Percentiles rank a stretch among this genome's conserved stretches.
Evolutionary conservation across 2,888 invertebrate species (phyloP).

Genomic region (Caenorhabditis zanzibari): DNA sequence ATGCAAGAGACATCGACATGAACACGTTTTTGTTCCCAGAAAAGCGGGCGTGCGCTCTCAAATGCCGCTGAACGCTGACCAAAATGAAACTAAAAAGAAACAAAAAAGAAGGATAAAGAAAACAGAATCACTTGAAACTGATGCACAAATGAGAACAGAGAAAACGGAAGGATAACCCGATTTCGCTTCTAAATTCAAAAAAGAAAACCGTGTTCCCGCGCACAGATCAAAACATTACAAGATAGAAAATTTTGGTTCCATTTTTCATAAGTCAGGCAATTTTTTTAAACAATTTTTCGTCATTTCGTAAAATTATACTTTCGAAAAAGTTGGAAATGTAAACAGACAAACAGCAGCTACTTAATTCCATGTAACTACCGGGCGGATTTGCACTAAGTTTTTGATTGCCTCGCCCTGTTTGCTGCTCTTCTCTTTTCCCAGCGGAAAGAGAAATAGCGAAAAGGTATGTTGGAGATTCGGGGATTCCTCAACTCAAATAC

Average conservation of each 20-base stretch:
- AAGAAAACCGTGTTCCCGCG: not conserved
- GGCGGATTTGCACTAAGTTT: slow-evolving; percentile 44
- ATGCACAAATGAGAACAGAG: not conserved
- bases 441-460: slow-evolving; percentile 8
- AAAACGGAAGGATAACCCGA: too few species aligned
- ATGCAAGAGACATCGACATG: slow-evolving; percentile 21
- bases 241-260: too few species aligned
- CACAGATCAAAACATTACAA: not conserved
- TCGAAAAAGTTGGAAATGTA: slow-evolving; percentile 15
- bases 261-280: too few species aligned
- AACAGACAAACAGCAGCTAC: slow-evolving; percentile 24
- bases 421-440: slow-evolving; percentile 36
- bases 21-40: slow-evolving; percentile 38
- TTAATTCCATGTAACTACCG: slow-evolving; percentile 51
- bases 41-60: slow-evolving; percentile 16
- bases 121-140: not conserved
- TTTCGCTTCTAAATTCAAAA: not conserved
- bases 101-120: not conserved
- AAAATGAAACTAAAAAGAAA: slow-evolving; percentile 12
- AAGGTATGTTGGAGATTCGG: too few species aligned
- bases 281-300: too few species aligned
- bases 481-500: slow-evolving; percentile 37
- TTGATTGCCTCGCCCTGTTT: slow-evolving; percentile 40
- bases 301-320: too few species aligned
- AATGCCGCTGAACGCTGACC: not conserved